Evolutionary conservation across 2,113 vertebrate genomes (phyloP).

Genomic region (Lophius piscatorius): DNA sequence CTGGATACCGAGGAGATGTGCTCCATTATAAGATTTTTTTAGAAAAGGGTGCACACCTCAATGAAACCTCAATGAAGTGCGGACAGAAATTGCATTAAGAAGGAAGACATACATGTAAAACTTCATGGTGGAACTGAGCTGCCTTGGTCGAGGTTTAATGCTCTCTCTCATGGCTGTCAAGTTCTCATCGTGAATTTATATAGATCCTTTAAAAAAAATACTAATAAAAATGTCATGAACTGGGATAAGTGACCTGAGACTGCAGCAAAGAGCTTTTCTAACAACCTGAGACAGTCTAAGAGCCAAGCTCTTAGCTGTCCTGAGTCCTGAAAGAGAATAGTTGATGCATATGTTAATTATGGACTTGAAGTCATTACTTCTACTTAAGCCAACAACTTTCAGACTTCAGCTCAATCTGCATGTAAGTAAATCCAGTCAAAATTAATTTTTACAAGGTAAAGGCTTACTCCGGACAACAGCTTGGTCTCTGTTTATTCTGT

Average conservation of each 20-base stretch:
- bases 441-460: constrained; percentile 33
- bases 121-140: too few relatives aligned
- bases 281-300: constrained; percentile 21
- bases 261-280: constrained; percentile 30
- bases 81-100: too few relatives aligned
- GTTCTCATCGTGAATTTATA: constrained; percentile 21
- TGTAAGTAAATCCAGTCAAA: constrained; percentile 42
- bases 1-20: too few relatives aligned
- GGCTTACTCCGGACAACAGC: constrained; percentile 40
- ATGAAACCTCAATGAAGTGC: too few relatives aligned
- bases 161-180: too few relatives aligned
- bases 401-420: constrained; percentile 27
- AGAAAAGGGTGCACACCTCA: too few relatives aligned
- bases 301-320: constrained; percentile 24
- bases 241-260: constrained; percentile 22
- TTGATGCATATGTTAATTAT: constrained; percentile 27
- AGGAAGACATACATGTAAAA: too few relatives aligned
- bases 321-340: constrained; percentile 41
- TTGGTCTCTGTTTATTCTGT: constrained; percentile 42
- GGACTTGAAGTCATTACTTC: constrained; percentile 6
- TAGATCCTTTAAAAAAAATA: constrained; percentile 21
- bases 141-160: too few relatives aligned
- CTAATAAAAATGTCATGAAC: constrained; percentile 18
- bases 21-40: too few relatives aligned
- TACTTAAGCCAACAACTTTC: constrained; percentile 13